phyloP scores from a whole-genome alignment of 2,113 vertebrate species.

The Istiophorus platypterus region DNA sequence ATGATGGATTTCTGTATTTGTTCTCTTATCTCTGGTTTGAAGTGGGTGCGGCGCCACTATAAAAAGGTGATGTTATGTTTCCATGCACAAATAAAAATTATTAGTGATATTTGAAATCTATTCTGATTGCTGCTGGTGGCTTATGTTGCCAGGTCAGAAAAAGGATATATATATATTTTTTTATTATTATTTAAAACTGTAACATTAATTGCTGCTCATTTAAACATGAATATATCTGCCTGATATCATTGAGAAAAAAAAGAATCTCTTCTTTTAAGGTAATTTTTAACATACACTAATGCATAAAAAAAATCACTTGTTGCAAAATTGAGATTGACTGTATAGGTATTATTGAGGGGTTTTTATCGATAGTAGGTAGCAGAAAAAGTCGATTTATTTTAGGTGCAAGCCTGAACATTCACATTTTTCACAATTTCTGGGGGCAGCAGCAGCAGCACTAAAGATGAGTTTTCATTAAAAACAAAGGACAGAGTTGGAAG shows the following conservation, averaged over 20 bases:
- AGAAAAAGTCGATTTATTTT: neutral
- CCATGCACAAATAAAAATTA: neutral
- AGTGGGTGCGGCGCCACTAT: neutral
- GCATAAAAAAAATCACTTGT: no score
- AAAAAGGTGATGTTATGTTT: neutral
- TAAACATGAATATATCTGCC: neutral
- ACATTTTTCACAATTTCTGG: conserved; percentile 33
- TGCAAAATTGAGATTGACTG: no score
- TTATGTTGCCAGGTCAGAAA: neutral
- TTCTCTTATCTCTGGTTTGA: neutral
- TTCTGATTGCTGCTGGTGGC: no score
- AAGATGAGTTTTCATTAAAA: conserved; percentile 53
- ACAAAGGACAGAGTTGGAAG: conserved; percentile 48
- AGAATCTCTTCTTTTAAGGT: no score
- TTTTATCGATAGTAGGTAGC: conserved; percentile 2
- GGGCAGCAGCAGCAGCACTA: conserved; percentile 20
- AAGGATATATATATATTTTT: no score
- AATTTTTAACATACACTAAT: no score
- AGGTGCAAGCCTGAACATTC: neutral
- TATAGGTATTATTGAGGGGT: neutral
- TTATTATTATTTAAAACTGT: no score
- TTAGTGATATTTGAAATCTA: neutral
- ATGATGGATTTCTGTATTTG: neutral
- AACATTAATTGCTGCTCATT: neutral
- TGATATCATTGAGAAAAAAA: neutral